Evolutionary conservation across 2,888 invertebrate species (phyloP).

Genomic region (Dasysyrphus tricinctus): DNA sequence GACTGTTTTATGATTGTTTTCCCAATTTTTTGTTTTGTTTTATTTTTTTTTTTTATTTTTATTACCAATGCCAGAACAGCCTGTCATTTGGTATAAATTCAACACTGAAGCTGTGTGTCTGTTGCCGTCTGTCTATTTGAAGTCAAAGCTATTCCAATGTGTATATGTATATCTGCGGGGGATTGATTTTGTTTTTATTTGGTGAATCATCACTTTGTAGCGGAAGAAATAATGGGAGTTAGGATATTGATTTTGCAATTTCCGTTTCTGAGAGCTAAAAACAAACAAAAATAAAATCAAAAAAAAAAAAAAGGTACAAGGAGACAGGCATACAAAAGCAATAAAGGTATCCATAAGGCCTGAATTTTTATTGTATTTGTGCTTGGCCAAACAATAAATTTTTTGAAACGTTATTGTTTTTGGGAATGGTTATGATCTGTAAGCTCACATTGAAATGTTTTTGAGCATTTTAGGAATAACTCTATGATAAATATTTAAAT

Average conservation of each 20-base stretch:
- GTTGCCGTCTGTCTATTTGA: constrained; percentile 50
- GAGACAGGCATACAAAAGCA: constrained; percentile 11
- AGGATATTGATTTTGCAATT: constrained; percentile 72
- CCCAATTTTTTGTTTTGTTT: not conserved
- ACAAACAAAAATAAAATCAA: not conserved
- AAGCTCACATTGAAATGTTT: constrained; percentile 22
- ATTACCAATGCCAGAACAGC: constrained; percentile 11
- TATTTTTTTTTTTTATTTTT: constrained; percentile 26
- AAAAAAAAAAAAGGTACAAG: constrained; percentile 15
- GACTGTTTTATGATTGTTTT: constrained; percentile 7
- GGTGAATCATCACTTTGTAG: constrained; percentile 63
- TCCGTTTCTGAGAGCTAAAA: constrained; percentile 35
- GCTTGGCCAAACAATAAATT: constrained; percentile 29
- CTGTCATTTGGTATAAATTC: not conserved
- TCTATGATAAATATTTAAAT: constrained; percentile 24
- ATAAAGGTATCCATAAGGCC: constrained; percentile 33
- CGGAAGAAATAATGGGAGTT: constrained; percentile 50
- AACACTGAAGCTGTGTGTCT: constrained; percentile 29
- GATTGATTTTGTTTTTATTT: constrained; percentile 33
- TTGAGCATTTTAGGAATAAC: not conserved
- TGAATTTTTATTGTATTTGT: constrained; percentile 53
- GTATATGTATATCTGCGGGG: not conserved
- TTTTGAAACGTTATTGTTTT: not conserved
- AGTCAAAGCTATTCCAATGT: constrained; percentile 22
- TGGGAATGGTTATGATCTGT: constrained; percentile 21